Conservation (phyloP, 1,140 invertebrate genomes). For the Diabrotica virgifera region DNA sequence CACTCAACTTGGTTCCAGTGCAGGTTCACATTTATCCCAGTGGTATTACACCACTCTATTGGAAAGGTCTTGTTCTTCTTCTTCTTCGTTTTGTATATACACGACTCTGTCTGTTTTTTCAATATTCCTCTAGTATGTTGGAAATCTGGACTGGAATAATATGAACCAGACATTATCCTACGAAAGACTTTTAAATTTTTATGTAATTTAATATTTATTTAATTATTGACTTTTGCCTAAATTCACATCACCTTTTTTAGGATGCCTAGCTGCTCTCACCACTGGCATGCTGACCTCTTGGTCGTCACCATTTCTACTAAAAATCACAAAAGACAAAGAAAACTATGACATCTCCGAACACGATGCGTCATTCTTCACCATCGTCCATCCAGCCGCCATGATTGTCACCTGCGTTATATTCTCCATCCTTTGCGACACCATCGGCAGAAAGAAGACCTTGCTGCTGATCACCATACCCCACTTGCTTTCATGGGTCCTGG, state of each 20-base stretch:
- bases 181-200: no score
- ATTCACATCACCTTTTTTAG: neutral
- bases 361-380: slow-evolving; percentile 17
- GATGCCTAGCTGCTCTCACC: neutral
- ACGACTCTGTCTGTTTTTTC: no score
- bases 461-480: slow-evolving; percentile 31
- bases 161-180: no score
- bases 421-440: slow-evolving; percentile 23
- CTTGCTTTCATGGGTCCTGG: slow-evolving; percentile 24
- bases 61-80: no score
- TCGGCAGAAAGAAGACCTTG: slow-evolving; percentile 32
- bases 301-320: slow-evolving; percentile 24
- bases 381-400: slow-evolving; percentile 5
- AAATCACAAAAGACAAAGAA: slow-evolving; percentile 22
- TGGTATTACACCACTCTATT: no score
- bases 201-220: no score
- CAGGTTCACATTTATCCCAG: no score
- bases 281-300: slow-evolving; percentile 16
- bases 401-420: slow-evolving; percentile 22
- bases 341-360: slow-evolving; percentile 24
- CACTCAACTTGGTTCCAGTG: no score
- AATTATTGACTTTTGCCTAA: no score
- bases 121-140: no score
- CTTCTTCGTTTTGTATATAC: no score
- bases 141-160: no score